A percentile compares a stretch with the other conserved stretches of the same genome.
Evolutionary conservation across 1,140 invertebrate species (phyloP).

Genomic region (Cephus cinctus): DNA sequence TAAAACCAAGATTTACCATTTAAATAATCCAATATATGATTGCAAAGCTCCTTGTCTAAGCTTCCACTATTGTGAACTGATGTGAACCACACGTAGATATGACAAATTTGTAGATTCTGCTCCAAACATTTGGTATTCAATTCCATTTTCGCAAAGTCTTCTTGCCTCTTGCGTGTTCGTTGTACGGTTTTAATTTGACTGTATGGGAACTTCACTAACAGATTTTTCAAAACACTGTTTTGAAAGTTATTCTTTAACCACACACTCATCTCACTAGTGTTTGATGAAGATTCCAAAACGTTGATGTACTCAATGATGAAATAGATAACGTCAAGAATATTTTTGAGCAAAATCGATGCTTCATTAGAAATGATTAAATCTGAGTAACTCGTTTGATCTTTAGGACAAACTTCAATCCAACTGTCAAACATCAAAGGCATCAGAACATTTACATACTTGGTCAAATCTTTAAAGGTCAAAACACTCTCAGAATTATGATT

Average conservation of each 20-base stretch:
- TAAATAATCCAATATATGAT: constrained; percentile 24
- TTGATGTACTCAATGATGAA: constrained; percentile 58
- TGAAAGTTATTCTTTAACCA: constrained; percentile 58
- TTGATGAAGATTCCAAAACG: constrained; percentile 40
- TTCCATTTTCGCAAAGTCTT: constrained; percentile 24
- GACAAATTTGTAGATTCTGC: constrained; percentile 42
- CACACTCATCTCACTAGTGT: constrained; percentile 35
- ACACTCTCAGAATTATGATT: constrained; percentile 7
- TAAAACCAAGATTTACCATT: constrained; percentile 21
- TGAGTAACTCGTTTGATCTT: constrained; percentile 32
- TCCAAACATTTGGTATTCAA: constrained; percentile 28
- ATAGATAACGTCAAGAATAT: constrained; percentile 58
- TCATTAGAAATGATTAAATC: constrained; percentile 57
- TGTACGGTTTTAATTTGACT: constrained; percentile 24
- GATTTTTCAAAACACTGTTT: constrained; percentile 52
- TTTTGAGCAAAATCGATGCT: constrained; percentile 58
- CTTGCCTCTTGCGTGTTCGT: constrained; percentile 29
- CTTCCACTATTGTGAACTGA: constrained; percentile 25
- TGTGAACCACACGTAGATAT: constrained; percentile 45
- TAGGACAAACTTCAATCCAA: constrained; percentile 69
- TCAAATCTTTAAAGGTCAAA: constrained; percentile 29
- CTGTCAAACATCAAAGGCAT: constrained; percentile 72
- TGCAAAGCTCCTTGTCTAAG: constrained; percentile 27
- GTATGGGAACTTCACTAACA: constrained; percentile 60
- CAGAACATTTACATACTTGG: constrained; percentile 61